Evolutionary conservation across 2,113 vertebrate species (phyloP).

Genomic region (Prunella fulvescens): DNA sequence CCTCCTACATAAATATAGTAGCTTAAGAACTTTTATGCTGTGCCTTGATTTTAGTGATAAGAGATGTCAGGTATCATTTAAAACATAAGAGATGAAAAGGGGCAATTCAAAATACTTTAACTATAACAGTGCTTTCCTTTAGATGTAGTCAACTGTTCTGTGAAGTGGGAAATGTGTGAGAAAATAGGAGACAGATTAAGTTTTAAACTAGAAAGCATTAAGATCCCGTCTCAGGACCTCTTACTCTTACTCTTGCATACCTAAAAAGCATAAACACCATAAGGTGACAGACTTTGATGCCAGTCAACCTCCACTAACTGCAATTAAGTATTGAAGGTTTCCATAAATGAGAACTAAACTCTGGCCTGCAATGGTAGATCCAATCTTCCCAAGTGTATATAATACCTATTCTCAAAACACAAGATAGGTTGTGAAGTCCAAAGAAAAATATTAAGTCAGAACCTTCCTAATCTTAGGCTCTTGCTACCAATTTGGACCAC

Average conservation of each 20-base stretch:
- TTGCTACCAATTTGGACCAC: not conserved
- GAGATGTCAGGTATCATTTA: slow-evolving; percentile 41
- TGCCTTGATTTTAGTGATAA: slow-evolving; percentile 55
- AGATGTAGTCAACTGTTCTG: not conserved
- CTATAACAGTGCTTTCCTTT: not conserved
- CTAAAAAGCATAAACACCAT: not conserved
- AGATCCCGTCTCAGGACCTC: not conserved
- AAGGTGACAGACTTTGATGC: not conserved
- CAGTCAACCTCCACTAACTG: not conserved
- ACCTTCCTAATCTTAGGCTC: not conserved
- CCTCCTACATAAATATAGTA: slow-evolving; percentile 51
- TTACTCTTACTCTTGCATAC: not conserved
- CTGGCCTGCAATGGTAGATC: not conserved
- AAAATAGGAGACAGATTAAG: not conserved
- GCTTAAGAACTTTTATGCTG: slow-evolving; percentile 51
- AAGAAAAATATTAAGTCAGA: not conserved
- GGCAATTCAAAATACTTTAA: not conserved
- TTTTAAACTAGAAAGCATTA: not conserved
- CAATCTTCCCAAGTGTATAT: not conserved
- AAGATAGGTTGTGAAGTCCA: not conserved
- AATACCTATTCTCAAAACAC: not conserved
- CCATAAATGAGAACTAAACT: not conserved
- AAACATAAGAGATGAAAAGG: slow-evolving; percentile 21
- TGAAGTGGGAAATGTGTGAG: not conserved
- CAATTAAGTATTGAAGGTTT: not conserved